Percentiles rank a stretch among this genome's conserved stretches.
Evolutionary conservation across 2,113 vertebrate genomes (phyloP).

Genomic region (Microcebus lehilahytsara): DNA sequence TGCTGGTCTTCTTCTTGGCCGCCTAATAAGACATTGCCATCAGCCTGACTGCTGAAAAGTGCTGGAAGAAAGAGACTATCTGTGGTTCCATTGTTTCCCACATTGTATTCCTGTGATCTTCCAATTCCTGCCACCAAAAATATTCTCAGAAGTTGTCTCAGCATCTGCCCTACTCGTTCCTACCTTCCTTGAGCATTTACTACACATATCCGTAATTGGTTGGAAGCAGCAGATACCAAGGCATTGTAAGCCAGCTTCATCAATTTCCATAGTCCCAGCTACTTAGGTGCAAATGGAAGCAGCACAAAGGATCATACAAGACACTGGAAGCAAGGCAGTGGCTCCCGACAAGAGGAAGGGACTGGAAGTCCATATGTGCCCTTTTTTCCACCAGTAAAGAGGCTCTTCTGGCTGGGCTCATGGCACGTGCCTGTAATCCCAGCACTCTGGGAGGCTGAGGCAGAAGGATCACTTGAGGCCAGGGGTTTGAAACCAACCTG

Average conservation of each 20-base stretch:
- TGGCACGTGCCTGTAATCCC: too few species aligned
- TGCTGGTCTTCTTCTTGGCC: neutral
- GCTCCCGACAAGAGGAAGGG: neutral
- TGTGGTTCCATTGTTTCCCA: neutral
- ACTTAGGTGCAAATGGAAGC: neutral
- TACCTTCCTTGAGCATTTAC: neutral
- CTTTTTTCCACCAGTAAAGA: neutral
- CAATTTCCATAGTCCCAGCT: neutral
- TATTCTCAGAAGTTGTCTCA: constrained; percentile 34
- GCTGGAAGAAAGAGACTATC: neutral
- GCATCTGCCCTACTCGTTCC: neutral
- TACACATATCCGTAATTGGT: neutral
- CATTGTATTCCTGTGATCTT: neutral
- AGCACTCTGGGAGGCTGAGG: too few species aligned
- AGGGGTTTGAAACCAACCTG: too few species aligned
- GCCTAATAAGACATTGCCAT: neutral
- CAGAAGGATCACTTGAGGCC: too few species aligned
- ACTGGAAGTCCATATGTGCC: neutral
- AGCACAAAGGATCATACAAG: neutral
- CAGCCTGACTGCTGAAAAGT: neutral
- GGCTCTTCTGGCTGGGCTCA: too few species aligned
- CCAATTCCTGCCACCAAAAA: neutral
- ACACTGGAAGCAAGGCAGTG: constrained; percentile 10
- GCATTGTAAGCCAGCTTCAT: neutral
- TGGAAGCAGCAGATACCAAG: neutral